Conservation (phyloP, 2,888 invertebrate genomes). For the Acleris laterana region DNA sequence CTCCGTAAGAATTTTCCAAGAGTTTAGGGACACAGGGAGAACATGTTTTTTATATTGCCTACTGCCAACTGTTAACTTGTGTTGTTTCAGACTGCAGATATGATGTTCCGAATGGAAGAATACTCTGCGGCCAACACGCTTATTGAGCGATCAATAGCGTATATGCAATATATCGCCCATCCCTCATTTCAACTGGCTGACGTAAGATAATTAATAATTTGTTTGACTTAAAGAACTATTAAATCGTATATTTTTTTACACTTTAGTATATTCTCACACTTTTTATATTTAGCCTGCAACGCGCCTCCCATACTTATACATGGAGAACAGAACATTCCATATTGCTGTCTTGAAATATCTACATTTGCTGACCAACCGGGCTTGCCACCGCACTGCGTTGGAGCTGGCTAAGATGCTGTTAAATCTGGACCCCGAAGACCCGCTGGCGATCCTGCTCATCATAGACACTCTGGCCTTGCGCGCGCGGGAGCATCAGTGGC, state of each 20-base stretch:
- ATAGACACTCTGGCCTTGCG: conserved; percentile 93
- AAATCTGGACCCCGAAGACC: conserved; percentile 90
- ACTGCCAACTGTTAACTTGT: too few relatives aligned
- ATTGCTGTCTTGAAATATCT: conserved; percentile 91
- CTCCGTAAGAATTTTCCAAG: too few relatives aligned
- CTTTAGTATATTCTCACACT: neutral
- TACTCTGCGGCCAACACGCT: conserved; percentile 47
- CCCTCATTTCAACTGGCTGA: conserved; percentile 57
- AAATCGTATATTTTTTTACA: neutral
- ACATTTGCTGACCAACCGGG: conserved; percentile 89
- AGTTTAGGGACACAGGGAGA: too few relatives aligned
- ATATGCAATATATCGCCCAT: conserved; percentile 57
- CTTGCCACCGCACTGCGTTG: conserved; percentile 93
- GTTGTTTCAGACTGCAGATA: conserved; percentile 54
- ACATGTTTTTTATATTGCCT: too few relatives aligned
- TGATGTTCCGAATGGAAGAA: conserved; percentile 55
- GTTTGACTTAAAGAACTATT: neutral
- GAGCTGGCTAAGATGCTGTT: conserved; percentile 93
- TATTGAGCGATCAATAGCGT: conserved; percentile 55
- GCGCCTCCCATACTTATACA: conserved; percentile 58
- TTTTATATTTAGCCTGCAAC: conserved; percentile 52
- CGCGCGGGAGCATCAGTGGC: conserved; percentile 89
- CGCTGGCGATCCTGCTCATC: conserved; percentile 88
- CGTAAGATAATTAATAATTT: conserved; percentile 48
- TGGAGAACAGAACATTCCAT: conserved; percentile 68